Evolutionary conservation across 1,140 invertebrate genomes (phyloP), one percentile per base, ranked within the genome.

Genomic region (Drosophila melanica): DNA sequence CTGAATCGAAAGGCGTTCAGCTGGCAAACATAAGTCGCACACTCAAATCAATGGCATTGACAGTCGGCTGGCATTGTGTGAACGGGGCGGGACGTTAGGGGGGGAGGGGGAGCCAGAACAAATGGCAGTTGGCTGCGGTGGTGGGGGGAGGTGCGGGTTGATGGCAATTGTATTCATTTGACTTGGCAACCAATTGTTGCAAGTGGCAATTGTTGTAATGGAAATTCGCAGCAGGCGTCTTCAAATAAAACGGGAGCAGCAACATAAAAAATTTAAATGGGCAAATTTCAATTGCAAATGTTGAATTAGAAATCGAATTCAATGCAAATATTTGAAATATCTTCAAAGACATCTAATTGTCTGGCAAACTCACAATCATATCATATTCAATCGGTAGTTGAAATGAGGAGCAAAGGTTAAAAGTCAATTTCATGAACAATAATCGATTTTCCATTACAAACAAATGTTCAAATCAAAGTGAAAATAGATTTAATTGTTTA

Each of bases 21-120:
- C 75, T 85, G 81, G 81, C 81, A 84, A 84, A 85, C 81, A 84
- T 84, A 84, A 84, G 81, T 84, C 81, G 81, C 81, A 84, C 77
- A 84, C 80, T 80, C 81, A 77, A 85, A 84, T 84, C 81, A 85
- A 84, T 84, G 79, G 73, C 81, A 85, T 80, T 85, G 81, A 85
- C 81, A 85, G 80, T 66, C 65, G 55, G 55, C 79, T 73, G 79
- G 70, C 75, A 78, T 76, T 84, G 72, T 82, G 69, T 72, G 67
- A 66, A 63, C 51, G 39, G 53, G 11, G 3, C 9, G n/a, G 41
- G 16, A 10, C 18, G 39, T 3, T 0, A 23, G 23, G n/a, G 11
- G 18, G 4, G 11, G 30, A 55, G 50, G 12, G 30, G 50, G 9
- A 72, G 50, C 50, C 55, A 42, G 64, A 60, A 70, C 77, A 65